A percentile compares a stretch with the other conserved stretches of the same genome.
These are phyloP conservation scores for Notothenia rossii DNA, from an alignment of 2,113 vertebrate genomes.

Conservation along the genomic window DNA sequence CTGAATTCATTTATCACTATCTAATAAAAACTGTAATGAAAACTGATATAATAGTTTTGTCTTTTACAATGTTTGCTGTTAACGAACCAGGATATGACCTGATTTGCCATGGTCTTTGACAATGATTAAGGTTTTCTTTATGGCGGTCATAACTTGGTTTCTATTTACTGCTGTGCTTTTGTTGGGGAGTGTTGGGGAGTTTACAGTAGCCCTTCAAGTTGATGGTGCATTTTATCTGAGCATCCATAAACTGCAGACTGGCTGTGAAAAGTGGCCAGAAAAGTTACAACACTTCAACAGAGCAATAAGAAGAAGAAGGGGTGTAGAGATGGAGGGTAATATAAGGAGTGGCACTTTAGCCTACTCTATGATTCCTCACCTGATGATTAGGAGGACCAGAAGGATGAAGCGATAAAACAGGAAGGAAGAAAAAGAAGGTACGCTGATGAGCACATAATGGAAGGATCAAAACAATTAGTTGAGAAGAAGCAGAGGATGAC, in stretches of 20 bases:
- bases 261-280: constrained; percentile 28
- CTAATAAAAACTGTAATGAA: not conserved
- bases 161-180: constrained; percentile 17
- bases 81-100: constrained; percentile 3
- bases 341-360: constrained; percentile 17
- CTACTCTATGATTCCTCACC: constrained; percentile 19
- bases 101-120: constrained; percentile 1
- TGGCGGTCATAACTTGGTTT: constrained; percentile 12
- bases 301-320: constrained; percentile 28
- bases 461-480: constrained; percentile 23
- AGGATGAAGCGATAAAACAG: constrained; percentile 27
- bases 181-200: constrained; percentile 23
- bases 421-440: constrained; percentile 9
- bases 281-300: constrained; percentile 31
- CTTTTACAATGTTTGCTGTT: not conserved
- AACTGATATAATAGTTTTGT: not conserved
- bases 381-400: constrained; percentile 19
- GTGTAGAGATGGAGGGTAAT: constrained; percentile 8
- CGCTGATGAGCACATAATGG: constrained; percentile 32
- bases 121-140: constrained; percentile 14
- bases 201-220: constrained; percentile 42
- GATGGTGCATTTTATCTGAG: constrained; percentile 55
- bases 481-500: not conserved
- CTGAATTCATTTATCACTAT: not conserved
- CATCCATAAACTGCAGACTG: constrained; percentile 51